Evolutionary conservation across 2,888 invertebrate genomes (phyloP), one percentile per base, ranked within the genome.

Genomic region (Choreutis nemorana): DNA sequence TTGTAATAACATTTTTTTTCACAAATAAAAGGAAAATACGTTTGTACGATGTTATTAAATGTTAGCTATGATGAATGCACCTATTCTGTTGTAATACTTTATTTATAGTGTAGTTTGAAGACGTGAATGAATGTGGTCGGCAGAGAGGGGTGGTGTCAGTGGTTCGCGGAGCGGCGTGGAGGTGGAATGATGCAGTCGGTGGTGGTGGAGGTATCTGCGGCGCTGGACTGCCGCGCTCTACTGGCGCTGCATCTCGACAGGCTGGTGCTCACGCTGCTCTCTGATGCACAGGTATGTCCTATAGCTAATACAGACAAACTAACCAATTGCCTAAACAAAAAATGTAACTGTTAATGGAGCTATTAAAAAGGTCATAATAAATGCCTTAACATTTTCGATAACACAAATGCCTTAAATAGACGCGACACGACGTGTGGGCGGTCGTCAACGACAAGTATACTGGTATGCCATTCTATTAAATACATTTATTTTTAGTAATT

Each of bases 201-300:
- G 2, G 48, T 42, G 6, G 30, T 71, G 2, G 53, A 62, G 18
- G 27, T 73, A 30, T 49, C 64, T 2, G 44, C 46, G 2, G 34
- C 51, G 2, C 16, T 48, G 0, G 65, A 63, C 35, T 36, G 41
- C 5, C 34, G 38, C 8, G 64, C 73, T 3, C 45, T 75, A 6
- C 26, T 67, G 3, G 70, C 65, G 2, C 12, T 64, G 22, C 57
- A 71, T 21, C 31, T 67, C 1, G 61, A 66, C 32, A 52, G 62
- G 3, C 43, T 52, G 3, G 55, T 53, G 0, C 2, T 58, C 1
- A 33, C 51, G 1, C 27, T 68, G n/a, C 34, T 38, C 4, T 30
- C 44, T 1, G 54, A 59, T 14, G 29, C 31, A 1, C 54, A 51
- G 55, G 71, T 64, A 39, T 18, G 8, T n/a, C n/a, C n/a, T n/a